phyloP scores from a whole-genome alignment of 2,113 vertebrate species.

The Bujurquina vittata region DNA sequence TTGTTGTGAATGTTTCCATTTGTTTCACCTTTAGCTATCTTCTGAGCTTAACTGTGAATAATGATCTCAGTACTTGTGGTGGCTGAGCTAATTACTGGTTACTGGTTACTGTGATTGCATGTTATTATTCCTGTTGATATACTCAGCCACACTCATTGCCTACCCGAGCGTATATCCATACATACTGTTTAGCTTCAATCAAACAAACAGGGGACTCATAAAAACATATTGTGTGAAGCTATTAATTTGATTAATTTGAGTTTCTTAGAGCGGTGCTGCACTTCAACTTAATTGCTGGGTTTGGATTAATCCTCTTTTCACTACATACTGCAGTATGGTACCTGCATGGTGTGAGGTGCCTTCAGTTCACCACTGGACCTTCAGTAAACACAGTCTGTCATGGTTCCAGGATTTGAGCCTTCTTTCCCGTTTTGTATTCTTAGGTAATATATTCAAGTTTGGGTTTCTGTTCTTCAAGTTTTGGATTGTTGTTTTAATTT shows the following conservation, averaged over 20 bases:
- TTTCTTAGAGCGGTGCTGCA: not conserved
- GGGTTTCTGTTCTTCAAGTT: not conserved
- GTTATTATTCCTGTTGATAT: not conserved
- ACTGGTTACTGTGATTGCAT: not conserved
- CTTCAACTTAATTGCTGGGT: not conserved
- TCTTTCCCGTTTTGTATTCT: not conserved
- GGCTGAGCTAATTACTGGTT: not conserved
- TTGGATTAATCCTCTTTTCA: not conserved
- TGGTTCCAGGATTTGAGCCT: not conserved
- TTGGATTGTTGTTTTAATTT: not conserved
- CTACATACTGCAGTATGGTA: not conserved
- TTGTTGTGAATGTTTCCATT: not conserved
- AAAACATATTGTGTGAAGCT: not conserved
- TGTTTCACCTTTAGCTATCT: not conserved
- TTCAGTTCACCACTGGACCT: not conserved
- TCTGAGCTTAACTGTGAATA: not conserved
- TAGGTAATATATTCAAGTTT: not conserved
- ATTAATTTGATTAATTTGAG: not conserved
- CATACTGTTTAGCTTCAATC: not conserved
- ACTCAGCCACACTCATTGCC: not conserved
- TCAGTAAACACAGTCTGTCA: not conserved
- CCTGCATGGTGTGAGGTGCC: accelerated
- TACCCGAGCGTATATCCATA: not conserved
- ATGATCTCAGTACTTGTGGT: not conserved
- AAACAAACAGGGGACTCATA: not conserved